These are phyloP conservation scores for Ochropleura plecta DNA, from an alignment of 2,888 invertebrate genomes.

Conservation along the genomic window DNA sequence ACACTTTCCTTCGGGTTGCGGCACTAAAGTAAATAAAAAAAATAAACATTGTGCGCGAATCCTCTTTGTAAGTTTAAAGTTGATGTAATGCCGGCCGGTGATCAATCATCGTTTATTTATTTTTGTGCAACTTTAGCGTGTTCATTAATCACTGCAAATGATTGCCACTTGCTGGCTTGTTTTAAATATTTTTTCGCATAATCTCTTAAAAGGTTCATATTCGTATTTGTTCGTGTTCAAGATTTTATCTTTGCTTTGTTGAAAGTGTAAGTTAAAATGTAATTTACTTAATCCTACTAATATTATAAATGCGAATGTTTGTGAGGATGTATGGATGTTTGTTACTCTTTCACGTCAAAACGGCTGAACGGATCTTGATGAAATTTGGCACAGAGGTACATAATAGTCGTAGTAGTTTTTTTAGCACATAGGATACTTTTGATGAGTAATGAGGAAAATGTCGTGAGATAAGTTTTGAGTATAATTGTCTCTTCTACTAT, in stretches of 20 bases:
- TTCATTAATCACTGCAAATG: slow-evolving; percentile 61
- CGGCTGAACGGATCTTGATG: too few species aligned
- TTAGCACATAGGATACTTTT: too few species aligned
- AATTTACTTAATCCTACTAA: background rate
- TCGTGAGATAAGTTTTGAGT: too few species aligned
- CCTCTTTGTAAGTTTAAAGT: slow-evolving; percentile 23
- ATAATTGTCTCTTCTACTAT: too few species aligned
- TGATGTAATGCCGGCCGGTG: slow-evolving; percentile 18
- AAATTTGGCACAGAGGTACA: too few species aligned
- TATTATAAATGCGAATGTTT: too few species aligned
- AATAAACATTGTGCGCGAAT: slow-evolving; percentile 17
- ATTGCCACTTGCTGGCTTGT: slow-evolving; percentile 40
- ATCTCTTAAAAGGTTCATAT: slow-evolving; percentile 38
- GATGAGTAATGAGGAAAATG: too few species aligned
- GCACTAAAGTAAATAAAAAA: slow-evolving; percentile 24
- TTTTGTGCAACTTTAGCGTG: slow-evolving; percentile 57
- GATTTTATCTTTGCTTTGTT: background rate
- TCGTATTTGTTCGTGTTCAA: slow-evolving; percentile 16
- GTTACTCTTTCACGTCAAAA: too few species aligned
- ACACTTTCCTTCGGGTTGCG: slow-evolving; percentile 18
- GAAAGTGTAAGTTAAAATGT: background rate
- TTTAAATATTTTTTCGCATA: slow-evolving; percentile 47
- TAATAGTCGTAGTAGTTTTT: too few species aligned
- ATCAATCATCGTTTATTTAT: slow-evolving; percentile 59
- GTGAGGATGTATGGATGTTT: too few species aligned